Evolutionary conservation across 2,888 invertebrate species (phyloP).

Genomic region (Elegia similella): DNA sequence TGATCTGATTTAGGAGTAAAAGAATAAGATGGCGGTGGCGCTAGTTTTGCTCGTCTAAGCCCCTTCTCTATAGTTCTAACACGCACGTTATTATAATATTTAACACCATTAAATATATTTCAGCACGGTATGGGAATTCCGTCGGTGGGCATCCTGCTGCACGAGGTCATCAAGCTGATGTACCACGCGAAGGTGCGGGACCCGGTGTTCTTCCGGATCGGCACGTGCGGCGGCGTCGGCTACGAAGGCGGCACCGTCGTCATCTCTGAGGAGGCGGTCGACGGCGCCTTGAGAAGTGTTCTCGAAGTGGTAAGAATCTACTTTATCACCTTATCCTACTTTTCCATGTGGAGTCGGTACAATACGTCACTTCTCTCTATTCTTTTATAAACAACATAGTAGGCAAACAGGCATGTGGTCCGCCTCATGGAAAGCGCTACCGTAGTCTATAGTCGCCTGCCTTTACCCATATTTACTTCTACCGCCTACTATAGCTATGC

Average conservation of each 20-base stretch:
- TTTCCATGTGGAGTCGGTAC: background rate
- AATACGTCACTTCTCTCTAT: no score
- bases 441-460: no score
- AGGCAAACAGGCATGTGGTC: no score
- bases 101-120: constrained; percentile 20
- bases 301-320: constrained; percentile 89
- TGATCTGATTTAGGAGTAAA: no score
- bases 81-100: background rate
- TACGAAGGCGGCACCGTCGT: constrained; percentile 96
- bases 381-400: no score
- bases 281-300: constrained; percentile 90
- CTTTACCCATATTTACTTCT: no score
- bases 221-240: constrained; percentile 97
- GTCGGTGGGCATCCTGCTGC: constrained; percentile 96
- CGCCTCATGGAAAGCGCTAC: no score
- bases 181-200: constrained; percentile 91
- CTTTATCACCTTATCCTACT: background rate
- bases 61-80: no score
- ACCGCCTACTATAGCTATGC: no score
- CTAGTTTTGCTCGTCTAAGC: no score
- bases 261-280: constrained; percentile 95
- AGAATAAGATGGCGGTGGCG: no score
- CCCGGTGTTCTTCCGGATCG: constrained; percentile 95
- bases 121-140: constrained; percentile 99
- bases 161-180: constrained; percentile 98